These are phyloP conservation scores for Pseudomugil tenellus DNA, from an alignment of 2,797 vertebrate genomes.

Conservation along the genomic window DNA sequence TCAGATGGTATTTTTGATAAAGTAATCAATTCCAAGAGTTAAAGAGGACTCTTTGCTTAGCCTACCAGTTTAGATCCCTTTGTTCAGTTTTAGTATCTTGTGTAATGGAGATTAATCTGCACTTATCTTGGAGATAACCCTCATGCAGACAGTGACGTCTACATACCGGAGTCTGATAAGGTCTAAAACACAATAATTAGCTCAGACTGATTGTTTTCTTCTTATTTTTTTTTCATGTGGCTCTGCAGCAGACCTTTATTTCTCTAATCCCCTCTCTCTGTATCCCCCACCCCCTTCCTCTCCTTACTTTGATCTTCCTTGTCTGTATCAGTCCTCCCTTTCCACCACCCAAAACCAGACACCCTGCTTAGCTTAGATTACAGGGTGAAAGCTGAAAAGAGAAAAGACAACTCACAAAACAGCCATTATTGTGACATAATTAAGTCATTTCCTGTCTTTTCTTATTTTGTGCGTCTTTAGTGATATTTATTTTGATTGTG, in stretches of 20 bases:
- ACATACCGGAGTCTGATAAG: constrained; percentile 48
- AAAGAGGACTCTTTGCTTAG: constrained; percentile 21
- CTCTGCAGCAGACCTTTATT: constrained; percentile 53
- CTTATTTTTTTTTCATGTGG: constrained; percentile 33
- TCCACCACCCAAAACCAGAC: constrained; percentile 42
- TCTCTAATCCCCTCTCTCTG: constrained; percentile 30
- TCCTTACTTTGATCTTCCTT: constrained; percentile 69
- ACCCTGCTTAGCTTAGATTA: constrained; percentile 65
- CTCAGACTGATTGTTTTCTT: constrained; percentile 53
- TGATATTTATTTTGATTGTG: background rate
- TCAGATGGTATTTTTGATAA: constrained; percentile 68
- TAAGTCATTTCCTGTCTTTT: constrained; percentile 10
- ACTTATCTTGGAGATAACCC: constrained; percentile 47
- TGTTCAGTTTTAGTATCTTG: constrained; percentile 40
- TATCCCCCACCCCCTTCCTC: constrained; percentile 12
- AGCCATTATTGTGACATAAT: constrained; percentile 44
- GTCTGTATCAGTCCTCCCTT: constrained; percentile 63
- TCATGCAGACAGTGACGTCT: constrained; percentile 26
- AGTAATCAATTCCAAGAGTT: constrained; percentile 45
- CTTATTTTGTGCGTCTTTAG: background rate
- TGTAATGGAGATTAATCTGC: constrained; percentile 42
- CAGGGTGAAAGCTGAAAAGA: constrained; percentile 43
- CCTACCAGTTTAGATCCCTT: constrained; percentile 31
- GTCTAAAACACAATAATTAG: constrained; percentile 55
- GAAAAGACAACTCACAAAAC: constrained; percentile 51